These are phyloP conservation scores for Dicentrarchus labrax DNA, from an alignment of 2,113 vertebrate species.

Conservation along the genomic window DNA sequence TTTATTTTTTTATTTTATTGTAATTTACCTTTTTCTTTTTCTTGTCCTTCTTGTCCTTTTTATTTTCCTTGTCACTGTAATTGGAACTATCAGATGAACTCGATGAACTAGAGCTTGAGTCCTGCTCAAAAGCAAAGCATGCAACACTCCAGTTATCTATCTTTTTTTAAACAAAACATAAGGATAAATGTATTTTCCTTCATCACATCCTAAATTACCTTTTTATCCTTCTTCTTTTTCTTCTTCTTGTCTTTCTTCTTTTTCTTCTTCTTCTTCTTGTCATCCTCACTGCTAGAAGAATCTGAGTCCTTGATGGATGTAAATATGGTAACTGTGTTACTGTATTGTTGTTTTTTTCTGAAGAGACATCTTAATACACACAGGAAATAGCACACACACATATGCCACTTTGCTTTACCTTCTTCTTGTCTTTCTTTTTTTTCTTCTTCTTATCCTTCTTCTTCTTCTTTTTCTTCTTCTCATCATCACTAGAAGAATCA, in stretches of 20 bases:
- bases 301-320: conserved; percentile 52
- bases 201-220: conserved; percentile 25
- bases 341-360: not conserved
- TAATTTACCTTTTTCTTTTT: conserved; percentile 44
- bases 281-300: conserved; percentile 63
- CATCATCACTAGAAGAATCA: conserved; percentile 57
- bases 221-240: conserved; percentile 65
- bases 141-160: not conserved
- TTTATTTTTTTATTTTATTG: not conserved
- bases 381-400: not conserved
- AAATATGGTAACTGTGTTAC: conserved; percentile 4
- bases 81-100: conserved; percentile 48
- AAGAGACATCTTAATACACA: not conserved
- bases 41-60: conserved; percentile 56
- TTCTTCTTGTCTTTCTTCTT: conserved; percentile 46
- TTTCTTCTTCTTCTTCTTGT: conserved; percentile 71
- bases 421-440: conserved; percentile 74
- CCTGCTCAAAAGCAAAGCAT: conserved; percentile 42
- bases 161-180: not conserved
- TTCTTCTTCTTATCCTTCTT: conserved; percentile 70
- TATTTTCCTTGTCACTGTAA: conserved; percentile 57
- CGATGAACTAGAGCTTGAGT: conserved; percentile 52
- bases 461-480: conserved; percentile 66
- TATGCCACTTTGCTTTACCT: conserved; percentile 34
- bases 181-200: not conserved